Percentiles rank a stretch among this genome's conserved stretches.
Conservation (phyloP, 92 coral and sea anemone species). For the Virgularia gustaviana region DNA sequence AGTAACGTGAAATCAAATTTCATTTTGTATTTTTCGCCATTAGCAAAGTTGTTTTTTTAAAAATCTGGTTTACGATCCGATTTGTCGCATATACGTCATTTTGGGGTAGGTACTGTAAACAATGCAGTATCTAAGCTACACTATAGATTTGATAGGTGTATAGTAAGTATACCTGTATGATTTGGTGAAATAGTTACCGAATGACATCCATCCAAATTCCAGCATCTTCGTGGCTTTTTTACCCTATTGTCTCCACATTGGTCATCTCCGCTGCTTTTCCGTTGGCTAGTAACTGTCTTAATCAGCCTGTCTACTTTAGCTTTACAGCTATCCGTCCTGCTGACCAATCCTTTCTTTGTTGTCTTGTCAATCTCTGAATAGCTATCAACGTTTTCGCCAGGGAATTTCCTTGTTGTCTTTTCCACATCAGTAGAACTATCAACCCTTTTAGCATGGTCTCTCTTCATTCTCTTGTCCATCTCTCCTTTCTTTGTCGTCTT, state of each 20-base stretch:
- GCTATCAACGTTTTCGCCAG: no score
- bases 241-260: neutral
- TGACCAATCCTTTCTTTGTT: neutral
- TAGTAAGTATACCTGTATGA: neutral
- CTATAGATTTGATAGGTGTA: no score
- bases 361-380: no score
- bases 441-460: no score
- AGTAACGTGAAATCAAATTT: no score
- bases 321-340: neutral
- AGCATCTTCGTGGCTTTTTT: conserved; percentile 22
- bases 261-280: neutral
- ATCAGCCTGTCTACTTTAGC: neutral
- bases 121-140: neutral
- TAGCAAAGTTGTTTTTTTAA: no score
- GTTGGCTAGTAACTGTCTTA: neutral
- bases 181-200: conserved; percentile 15
- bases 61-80: no score
- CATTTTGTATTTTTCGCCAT: no score
- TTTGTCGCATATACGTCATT: no score
- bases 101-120: neutral
- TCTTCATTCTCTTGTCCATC: no score
- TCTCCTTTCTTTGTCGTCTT: neutral
- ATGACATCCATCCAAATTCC: conserved; percentile 9
- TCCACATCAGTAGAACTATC: no score
- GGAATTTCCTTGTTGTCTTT: no score